Evolutionary conservation across 2,113 vertebrate genomes (phyloP), one percentile per base, ranked within the genome.

Genomic region (Crotalus viridis): DNA sequence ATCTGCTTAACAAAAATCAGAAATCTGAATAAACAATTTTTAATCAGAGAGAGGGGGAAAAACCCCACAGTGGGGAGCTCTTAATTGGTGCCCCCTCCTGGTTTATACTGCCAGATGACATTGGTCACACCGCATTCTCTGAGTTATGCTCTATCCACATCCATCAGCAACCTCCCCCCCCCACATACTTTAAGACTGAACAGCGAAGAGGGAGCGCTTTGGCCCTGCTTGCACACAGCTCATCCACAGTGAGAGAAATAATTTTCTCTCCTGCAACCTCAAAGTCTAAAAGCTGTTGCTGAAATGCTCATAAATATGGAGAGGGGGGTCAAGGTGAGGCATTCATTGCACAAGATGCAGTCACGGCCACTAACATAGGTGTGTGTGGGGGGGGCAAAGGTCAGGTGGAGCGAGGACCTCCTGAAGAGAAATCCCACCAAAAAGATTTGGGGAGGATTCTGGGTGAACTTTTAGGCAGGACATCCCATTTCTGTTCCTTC

Each of bases 1-100:
- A 90, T 94, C 92, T 92, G 28, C 87, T 90, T 69, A 59, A 90
- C 54, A 61, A 85, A 89, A 89, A 91, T 86, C 87, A 85, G 22
- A 57, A 92, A 86, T 56, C 51, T 86, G n/a, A 54, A 91, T 90
- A 92, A 87, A 85, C 85, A 87, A 90, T 90, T 89, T 94, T 33
- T 90, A 91, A 94, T 93, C 88, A 93, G 90, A 88, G 13, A 59
- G 39, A 26, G 15, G 33, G 28, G 52, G 26, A 4, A 3, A 1
- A 17, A 26, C 15, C 4, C 64, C 43, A 10, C 91, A 88, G 89
- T 46, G 46, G 89, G 59, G 56, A 81, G 51, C 85, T 81, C 91
- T 90, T 64, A 61, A 33, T 26, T 26, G 33, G 17, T 10, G 43
- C 33, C 51, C 89, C 86, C 55, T 88, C 61, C 48, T 39, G 22